Base-by-base conservation (phyloP, 2,113 vertebrate genomes). In the Pangasianodon gigas region DNA sequence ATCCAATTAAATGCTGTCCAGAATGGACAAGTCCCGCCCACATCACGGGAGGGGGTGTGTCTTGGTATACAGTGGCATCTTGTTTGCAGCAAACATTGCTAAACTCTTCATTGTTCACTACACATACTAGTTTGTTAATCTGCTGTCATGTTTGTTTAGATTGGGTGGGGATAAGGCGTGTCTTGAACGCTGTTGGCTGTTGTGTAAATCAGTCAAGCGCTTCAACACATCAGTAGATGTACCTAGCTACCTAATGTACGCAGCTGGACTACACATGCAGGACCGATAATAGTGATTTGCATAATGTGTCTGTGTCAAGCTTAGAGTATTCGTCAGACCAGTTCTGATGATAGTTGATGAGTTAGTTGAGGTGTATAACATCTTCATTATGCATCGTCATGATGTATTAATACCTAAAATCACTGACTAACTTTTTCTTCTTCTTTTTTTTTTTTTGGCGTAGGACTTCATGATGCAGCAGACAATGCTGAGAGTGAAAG, bases 391-490 rank as follows among this genome's bases (percentile, higher is more conserved):
- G 48, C 4, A 32, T 32, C 37, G 5, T 16, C 0, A 18, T 6
- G 14, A 1, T 3, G 37, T 44, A 6, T 29, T 11, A 29, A 32
- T 67, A 10, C 9, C 11, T 71, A 75, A 10, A 21, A 46, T 77
- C 7, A 44, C 37, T 41, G 26, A 14, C 14, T 46, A 77, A 11
- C 24, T n/a, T 56, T 19, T 56, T 18, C 2, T 54, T 54, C 13
- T 14, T 11, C 10, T 56, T 16, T 56, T 14, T 16, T 56, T 56
- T 56, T 16, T 44, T 0, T 56, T 80, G 24, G 83, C 16, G 0
- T 77, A 99, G 98, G 98, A 99, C 91, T 99, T 99, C 90, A 94
- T 99, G 86, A 96, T 99, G 93, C 98, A 99, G 94, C 98, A 99
- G 94, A 99, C 98, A 0, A 99, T 99, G 98, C 94, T 99, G 62